phyloP scores from a whole-genome alignment of 2,113 vertebrate species.

The Anguilla rostrata region DNA sequence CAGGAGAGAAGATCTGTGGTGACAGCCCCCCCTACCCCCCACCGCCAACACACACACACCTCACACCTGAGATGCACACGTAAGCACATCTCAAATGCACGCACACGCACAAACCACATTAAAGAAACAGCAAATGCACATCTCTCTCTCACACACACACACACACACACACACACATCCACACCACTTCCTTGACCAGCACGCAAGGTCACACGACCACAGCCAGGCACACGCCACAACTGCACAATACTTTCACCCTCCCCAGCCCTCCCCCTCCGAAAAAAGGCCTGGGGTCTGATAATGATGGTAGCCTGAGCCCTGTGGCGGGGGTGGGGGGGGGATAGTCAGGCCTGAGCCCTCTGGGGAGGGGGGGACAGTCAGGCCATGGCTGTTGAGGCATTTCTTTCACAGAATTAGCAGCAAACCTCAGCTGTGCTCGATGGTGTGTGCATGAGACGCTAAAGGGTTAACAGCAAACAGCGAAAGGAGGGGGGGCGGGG shows the following conservation, averaged over 20 bases:
- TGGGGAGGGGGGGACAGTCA: too few species aligned
- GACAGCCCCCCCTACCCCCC: background rate
- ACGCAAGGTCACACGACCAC: slow-evolving; percentile 45
- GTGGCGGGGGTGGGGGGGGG: slow-evolving; percentile 32
- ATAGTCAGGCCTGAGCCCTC: too few species aligned
- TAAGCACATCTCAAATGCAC: slow-evolving; percentile 11
- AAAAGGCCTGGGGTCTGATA: background rate
- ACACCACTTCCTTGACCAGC: slow-evolving; percentile 53
- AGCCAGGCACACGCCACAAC: background rate
- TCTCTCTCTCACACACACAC: too few species aligned
- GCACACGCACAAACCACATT: background rate
- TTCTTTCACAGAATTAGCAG: background rate
- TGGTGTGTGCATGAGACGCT: slow-evolving; percentile 64
- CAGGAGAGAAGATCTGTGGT: background rate
- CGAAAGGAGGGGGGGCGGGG: slow-evolving; percentile 59
- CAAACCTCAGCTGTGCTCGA: slow-evolving; percentile 59
- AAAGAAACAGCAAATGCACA: slow-evolving; percentile 35
- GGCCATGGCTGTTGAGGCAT: background rate
- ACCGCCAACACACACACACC: background rate
- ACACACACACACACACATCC: slow-evolving; percentile 50
- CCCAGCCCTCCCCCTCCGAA: too few species aligned
- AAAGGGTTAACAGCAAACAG: slow-evolving; percentile 74
- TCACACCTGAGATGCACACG: background rate
- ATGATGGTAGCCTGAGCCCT: slow-evolving; percentile 32
- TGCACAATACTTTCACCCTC: background rate